Evolutionary conservation across 2,113 vertebrate genomes (phyloP), one percentile per base, ranked within the genome.

Genomic region (Heterochromis multidens): DNA sequence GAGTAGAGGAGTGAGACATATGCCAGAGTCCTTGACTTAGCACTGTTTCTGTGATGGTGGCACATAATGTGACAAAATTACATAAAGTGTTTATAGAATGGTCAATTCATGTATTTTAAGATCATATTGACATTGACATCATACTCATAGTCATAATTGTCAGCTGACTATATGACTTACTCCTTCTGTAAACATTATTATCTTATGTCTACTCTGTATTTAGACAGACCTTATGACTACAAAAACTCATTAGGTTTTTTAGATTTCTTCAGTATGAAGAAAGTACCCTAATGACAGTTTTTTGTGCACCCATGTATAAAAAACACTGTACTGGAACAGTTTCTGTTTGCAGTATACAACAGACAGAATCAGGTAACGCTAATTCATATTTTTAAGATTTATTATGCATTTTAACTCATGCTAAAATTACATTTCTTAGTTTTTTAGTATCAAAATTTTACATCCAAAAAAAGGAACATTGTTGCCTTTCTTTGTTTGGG

Each of bases 251-350:
- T 21, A 65, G 62, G 7, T 21, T 23, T 65, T 0, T 65, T 23
- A 14, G 0, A 23, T 65, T 65, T 37, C 21, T 37, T 37, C 61
- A 37, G 61, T 8, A 0, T 65, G 21, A 23, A 23, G 33, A 65
- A n/a, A 27, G 57, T 17, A 65, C 4, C 35, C 33, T 14, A 21
- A 6, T 1, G 33, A 65, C 8, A 11, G 62, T 65, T 65, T 65
- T 31, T 5, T 31, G 31, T 31, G 31, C 31, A 31, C 5, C 31
- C 31, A 31, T 31, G 31, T 31, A 31, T 31, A 31, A 5, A 31
- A 31, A 31, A 31, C n/a, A n/a, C n/a, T n/a, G n/a, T 3, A 31
- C 31, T 31, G 31, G 31, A 31, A 31, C 5, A 6, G 33, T 1
- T 35, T 35, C 4, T 35, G 33, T 35, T 6, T 1, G 6, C 33